Evolutionary conservation across 2,113 vertebrate genomes (phyloP), one percentile per base, ranked within the genome.

Genomic region (Salvelinus sp.): DNA sequence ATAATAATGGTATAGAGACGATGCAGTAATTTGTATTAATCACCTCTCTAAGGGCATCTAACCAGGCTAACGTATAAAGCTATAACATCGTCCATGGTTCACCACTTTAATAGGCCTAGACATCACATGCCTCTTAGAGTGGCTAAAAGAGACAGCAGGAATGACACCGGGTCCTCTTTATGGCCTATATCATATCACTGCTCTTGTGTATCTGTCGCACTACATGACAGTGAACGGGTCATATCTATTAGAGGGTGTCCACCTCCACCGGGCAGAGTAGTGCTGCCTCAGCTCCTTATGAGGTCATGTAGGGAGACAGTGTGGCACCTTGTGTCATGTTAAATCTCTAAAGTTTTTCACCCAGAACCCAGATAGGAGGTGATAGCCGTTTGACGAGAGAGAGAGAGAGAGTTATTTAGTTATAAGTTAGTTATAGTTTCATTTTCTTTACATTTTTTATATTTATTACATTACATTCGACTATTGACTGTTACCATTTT

Each of bases 381-480:
- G 83, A 84, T 79, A 85, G 58, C 73, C 79, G 16, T 74, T 74
- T 84, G 83, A 79, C 66, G 72, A 81, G 74, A 79, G 76, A 50
- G 48, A 14, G 48, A 1, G 14, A 50, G 48, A 12, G 47, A 13
- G 23, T 23, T 23, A 23, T 23, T 23, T 23, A 23, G 23, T 23
- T 23, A 23, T 23, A 23, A 23, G 23, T 23, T 23, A 23, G 23
- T 23, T 23, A 23, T 23, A 23, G 23, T 23, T 23, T 23, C 23
- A 23, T 23, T 23, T 23, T 23, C 23, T 23, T 23, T 23, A 23
- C 1, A 1, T 23, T 23, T 23, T 23, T 23, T 23, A 23, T 23
- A 23, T 23, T 23, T 23, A 23, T 23, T 23, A 23, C 23, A 23
- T 23, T 23, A 23, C 23, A 23, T 23, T 23, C 23, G 23, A 23